phyloP scores from a whole-genome alignment of 2,888 invertebrate species.

The Mythimna impura region DNA sequence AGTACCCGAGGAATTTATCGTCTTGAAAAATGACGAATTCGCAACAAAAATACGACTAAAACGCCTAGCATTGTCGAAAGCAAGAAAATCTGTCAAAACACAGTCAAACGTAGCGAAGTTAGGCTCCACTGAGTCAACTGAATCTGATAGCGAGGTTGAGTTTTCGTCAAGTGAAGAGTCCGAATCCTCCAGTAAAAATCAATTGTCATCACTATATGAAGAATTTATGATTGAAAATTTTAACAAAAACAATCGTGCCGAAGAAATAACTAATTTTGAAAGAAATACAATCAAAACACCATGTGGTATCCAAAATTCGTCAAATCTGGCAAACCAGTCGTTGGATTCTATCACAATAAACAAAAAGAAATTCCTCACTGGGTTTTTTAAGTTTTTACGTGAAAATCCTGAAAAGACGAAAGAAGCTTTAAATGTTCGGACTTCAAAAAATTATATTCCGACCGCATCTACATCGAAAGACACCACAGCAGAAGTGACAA shows the following conservation, averaged over 20 bases:
- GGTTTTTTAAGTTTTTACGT: background rate
- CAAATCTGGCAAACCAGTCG: background rate
- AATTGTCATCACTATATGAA: background rate
- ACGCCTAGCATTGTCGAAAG: background rate
- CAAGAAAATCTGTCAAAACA: background rate
- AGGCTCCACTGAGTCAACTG: background rate
- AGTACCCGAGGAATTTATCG: background rate
- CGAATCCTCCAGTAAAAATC: background rate
- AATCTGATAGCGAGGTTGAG: background rate
- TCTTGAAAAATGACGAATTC: background rate
- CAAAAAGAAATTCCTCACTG: background rate
- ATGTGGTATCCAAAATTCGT: background rate
- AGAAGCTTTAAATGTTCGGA: background rate
- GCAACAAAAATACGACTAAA: background rate
- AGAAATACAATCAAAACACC: background rate
- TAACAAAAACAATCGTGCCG: background rate
- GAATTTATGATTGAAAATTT: background rate
- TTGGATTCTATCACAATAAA: background rate
- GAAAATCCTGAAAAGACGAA: slow-evolving; percentile 6
- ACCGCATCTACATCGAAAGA: background rate
- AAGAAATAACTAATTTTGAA: background rate
- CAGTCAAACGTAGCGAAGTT: background rate
- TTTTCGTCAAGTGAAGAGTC: background rate
- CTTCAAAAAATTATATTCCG: background rate
- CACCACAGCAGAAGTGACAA: background rate